A percentile compares a stretch with the other conserved stretches of the same genome.
These are phyloP conservation scores for Hypothenemus hampei DNA, from an alignment of 1,140 invertebrate species.

Conservation along the genomic window DNA sequence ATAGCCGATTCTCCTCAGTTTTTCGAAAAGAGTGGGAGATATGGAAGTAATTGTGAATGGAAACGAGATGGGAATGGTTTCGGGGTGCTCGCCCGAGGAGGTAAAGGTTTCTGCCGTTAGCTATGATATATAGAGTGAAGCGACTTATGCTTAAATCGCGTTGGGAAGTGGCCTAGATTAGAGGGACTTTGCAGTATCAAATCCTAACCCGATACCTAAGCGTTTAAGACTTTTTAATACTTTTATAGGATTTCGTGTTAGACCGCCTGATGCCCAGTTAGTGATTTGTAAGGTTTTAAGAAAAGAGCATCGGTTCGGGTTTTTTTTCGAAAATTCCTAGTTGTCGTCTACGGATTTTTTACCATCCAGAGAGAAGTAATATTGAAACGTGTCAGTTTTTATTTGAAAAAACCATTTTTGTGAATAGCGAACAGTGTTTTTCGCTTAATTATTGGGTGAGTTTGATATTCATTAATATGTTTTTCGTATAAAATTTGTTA, in stretches of 20 bases:
- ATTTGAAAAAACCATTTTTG: too few species aligned
- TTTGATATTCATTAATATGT: too few species aligned
- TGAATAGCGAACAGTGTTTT: too few species aligned
- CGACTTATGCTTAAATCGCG: constrained; percentile 63
- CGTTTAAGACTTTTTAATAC: constrained; percentile 49
- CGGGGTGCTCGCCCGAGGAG: constrained; percentile 27
- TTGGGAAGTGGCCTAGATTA: constrained; percentile 64
- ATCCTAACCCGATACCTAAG: constrained; percentile 45
- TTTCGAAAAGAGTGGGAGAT: constrained; percentile 15
- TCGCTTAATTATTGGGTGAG: too few species aligned
- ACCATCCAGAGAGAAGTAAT: too few species aligned
- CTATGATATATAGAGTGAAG: constrained; percentile 61
- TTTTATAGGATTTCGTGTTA: constrained; percentile 44
- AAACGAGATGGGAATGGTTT: constrained; percentile 6
- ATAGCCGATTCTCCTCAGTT: constrained; percentile 29
- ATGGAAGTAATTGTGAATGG: constrained; percentile 2
- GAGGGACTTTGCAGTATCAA: constrained; percentile 49
- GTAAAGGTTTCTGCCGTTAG: constrained; percentile 35
- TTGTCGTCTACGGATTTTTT: too few species aligned
- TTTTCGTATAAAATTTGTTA: too few species aligned
- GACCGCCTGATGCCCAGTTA: constrained; percentile 35
- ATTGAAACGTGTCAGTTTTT: too few species aligned
- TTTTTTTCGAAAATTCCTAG: too few species aligned
- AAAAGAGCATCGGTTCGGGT: constrained; percentile 6
- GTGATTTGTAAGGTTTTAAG: constrained; percentile 44